Conservation (phyloP, 2,797 vertebrate species). For the Heterohyrax brucei region DNA sequence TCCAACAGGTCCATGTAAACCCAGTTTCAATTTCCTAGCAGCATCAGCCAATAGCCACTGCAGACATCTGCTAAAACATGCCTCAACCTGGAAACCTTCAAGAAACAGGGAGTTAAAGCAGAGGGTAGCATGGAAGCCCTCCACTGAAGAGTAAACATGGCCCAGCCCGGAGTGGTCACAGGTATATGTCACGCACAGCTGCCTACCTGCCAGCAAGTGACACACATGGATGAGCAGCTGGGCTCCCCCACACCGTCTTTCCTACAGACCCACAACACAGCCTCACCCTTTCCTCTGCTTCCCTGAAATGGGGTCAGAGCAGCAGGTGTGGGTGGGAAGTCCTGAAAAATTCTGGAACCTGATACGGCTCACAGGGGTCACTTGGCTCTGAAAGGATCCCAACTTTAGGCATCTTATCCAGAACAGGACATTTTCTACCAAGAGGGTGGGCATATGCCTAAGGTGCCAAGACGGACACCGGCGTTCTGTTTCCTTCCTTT, state of each 20-base stretch:
- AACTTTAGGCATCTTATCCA: not conserved
- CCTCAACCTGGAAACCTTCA: constrained; percentile 13
- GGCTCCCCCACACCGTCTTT: not conserved
- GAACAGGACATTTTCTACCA: accelerated
- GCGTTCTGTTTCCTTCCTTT: not conserved
- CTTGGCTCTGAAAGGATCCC: not conserved
- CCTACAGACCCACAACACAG: not conserved
- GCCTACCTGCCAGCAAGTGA: not conserved
- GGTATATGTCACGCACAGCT: not conserved
- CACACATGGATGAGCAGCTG: not conserved
- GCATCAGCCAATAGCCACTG: not conserved
- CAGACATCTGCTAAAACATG: not conserved
- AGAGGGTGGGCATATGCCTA: not conserved
- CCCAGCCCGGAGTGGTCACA: not conserved
- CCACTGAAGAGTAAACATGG: not conserved
- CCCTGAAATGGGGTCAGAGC: not conserved
- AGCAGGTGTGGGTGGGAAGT: not conserved
- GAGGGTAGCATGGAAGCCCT: not conserved
- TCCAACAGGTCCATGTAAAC: not conserved
- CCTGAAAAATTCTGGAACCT: not conserved
- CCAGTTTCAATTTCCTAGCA: constrained; percentile 7
- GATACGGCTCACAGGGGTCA: not conserved
- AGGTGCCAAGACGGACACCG: not conserved
- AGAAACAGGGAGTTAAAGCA: not conserved
- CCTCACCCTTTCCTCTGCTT: no score